Evolutionary conservation across 2,113 vertebrate species (phyloP).

Genomic region (Tonatia bakeri): DNA sequence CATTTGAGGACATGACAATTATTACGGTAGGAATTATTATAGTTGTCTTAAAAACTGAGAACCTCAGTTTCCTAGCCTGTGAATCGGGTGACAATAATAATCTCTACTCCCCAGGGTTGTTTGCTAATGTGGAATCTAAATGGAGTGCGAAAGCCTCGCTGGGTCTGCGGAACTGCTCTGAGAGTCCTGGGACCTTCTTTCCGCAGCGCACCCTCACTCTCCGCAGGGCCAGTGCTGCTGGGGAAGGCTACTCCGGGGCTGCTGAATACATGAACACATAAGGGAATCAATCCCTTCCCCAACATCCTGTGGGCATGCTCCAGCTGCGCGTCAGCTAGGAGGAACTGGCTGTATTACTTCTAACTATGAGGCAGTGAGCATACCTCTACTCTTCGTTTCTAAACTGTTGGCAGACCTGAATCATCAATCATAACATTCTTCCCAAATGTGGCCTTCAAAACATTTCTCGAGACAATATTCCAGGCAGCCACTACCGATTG

Average conservation of each 20-base stretch:
- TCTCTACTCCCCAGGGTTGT: not conserved
- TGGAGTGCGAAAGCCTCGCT: not conserved
- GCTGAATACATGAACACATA: not conserved
- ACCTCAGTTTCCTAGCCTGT: not conserved
- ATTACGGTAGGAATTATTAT: not conserved
- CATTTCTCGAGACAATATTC: constrained; percentile 24
- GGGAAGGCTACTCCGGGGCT: not conserved
- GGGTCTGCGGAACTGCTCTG: not conserved
- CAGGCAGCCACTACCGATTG: not conserved
- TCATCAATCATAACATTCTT: constrained; percentile 20
- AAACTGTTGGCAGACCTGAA: constrained; percentile 18
- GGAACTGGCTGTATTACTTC: not conserved
- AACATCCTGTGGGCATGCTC: not conserved
- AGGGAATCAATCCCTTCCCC: not conserved
- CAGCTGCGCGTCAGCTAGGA: not conserved
- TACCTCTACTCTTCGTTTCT: not conserved
- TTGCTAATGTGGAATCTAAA: not conserved
- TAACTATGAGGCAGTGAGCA: not conserved
- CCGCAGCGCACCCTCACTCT: not conserved
- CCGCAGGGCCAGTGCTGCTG: not conserved
- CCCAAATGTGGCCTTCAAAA: constrained; percentile 6
- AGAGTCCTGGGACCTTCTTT: not conserved
- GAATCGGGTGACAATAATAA: not conserved
- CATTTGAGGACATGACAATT: not conserved
- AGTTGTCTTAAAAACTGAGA: not conserved